Evolutionary conservation across 2,888 invertebrate species (phyloP).

Genomic region (Agrochola lychnidis): DNA sequence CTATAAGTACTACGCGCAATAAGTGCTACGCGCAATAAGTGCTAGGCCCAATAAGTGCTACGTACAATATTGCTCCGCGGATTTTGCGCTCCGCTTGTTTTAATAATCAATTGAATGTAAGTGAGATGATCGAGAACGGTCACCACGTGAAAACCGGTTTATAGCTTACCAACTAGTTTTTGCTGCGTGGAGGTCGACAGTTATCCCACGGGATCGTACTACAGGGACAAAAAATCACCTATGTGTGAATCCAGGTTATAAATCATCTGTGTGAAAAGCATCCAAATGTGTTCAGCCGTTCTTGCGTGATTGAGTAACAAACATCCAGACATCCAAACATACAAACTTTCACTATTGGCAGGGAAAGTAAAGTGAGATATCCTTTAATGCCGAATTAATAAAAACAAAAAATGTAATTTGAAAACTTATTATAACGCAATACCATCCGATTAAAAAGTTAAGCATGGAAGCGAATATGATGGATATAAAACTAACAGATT

Average conservation of each 20-base stretch:
- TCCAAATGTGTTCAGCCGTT: not conserved
- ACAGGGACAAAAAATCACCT: not conserved
- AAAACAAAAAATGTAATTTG: not conserved
- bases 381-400: not conserved
- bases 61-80: not conserved
- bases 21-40: not conserved
- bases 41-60: not conserved
- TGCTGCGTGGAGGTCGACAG: not conserved
- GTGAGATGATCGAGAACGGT: not conserved
- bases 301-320: not conserved
- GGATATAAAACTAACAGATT: slow-evolving; percentile 29
- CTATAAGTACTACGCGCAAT: not conserved
- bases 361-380: not conserved
- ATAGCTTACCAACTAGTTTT: not conserved
- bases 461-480: slow-evolving; percentile 34
- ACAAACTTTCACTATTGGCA: not conserved
- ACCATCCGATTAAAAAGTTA: slow-evolving; percentile 14
- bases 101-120: not conserved
- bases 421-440: not conserved
- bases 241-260: not conserved
- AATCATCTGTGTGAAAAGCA: not conserved
- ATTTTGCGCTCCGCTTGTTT: not conserved
- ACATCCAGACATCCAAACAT: not conserved
- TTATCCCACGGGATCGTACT: not conserved
- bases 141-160: not conserved